Conservation (phyloP, 2,113 vertebrate species). For the Plecturocebus donacophilus region DNA sequence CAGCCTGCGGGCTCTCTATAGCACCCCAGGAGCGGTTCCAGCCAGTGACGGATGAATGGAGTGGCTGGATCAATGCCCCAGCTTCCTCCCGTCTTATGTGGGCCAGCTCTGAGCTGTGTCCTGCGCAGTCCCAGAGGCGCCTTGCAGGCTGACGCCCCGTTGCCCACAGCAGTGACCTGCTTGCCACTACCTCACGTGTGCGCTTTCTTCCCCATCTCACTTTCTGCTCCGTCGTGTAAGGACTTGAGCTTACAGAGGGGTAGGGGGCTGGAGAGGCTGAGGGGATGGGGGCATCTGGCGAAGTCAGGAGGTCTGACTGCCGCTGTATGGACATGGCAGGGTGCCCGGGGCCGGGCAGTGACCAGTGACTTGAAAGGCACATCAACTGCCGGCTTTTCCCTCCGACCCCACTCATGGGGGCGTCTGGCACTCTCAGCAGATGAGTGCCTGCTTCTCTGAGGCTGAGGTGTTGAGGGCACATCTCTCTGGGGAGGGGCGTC, state of each 20-base stretch:
- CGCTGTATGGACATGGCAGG: background rate
- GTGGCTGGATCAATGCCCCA: background rate
- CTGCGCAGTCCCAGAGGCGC: background rate
- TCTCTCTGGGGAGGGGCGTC: background rate
- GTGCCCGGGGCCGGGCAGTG: background rate
- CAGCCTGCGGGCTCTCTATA: background rate
- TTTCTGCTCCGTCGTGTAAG: background rate
- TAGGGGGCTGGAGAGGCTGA: background rate
- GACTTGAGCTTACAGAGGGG: too few relatives aligned
- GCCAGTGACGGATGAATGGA: background rate
- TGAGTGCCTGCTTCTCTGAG: background rate
- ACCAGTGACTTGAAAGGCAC: background rate
- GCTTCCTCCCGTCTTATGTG: background rate
- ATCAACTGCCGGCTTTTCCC: background rate
- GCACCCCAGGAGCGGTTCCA: background rate
- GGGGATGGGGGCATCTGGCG: background rate
- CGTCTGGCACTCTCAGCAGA: fast-evolving
- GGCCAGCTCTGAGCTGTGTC: background rate
- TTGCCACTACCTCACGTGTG: fast-evolving
- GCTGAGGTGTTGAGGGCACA: background rate
- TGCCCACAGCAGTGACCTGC: background rate
- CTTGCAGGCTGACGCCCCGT: fast-evolving
- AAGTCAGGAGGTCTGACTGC: too few relatives aligned
- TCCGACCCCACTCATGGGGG: fast-evolving
- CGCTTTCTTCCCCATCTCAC: fast-evolving